Base-by-base conservation (phyloP, 2,888 invertebrate species). In the Euzophera pinguis region DNA sequence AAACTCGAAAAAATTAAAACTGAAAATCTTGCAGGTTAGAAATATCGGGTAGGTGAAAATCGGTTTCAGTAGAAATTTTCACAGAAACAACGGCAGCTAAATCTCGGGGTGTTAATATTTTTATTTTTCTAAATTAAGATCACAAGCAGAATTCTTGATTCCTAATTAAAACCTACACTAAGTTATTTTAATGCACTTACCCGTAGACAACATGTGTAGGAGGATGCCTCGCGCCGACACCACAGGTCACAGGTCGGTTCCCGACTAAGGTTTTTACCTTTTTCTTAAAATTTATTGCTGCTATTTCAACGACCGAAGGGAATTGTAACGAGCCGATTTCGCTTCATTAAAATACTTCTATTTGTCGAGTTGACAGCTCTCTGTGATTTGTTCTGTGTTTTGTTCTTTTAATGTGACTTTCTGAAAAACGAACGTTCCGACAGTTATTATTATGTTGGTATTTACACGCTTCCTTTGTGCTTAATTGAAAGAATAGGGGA, bases 341-440 rank as follows among this genome's bases (percentile, higher is more conserved):
- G 75, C 71, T 77, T 88, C 88, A 85, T 90, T 89, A 90, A 89
- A 82, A 88, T 88, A 78, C 69, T 81, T 79, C 70, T 68, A 80
- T 86, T 85, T 75, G 84, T 83, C 68, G 62, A 62, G 65, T 60
- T 73, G 82, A 81, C 84, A 78, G 67, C 63, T 37, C 53, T 52
- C 59, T 57, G 79, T 85, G 82, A 87, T 88, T 88, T 85, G 82
- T 86, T 78, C 75, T 60, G 58, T 60, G 62, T 71, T 73, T 73
- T 72, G 69, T 75, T 69, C 69, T 71, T 73, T 69, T 63, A 59
- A 62, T 55, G 52, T 47, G 13, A 29, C 39, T 16, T 50, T 57
- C 56, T 42, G 9, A 29, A 32, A 45, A 16, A 45, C 45, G 13
- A 43, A 43, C 29, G 27, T 13, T 6, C 9, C n/a, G 34, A 52